phyloP scores from a whole-genome alignment of 2,113 vertebrate genomes.

The Gnathonemus longibarbis region DNA sequence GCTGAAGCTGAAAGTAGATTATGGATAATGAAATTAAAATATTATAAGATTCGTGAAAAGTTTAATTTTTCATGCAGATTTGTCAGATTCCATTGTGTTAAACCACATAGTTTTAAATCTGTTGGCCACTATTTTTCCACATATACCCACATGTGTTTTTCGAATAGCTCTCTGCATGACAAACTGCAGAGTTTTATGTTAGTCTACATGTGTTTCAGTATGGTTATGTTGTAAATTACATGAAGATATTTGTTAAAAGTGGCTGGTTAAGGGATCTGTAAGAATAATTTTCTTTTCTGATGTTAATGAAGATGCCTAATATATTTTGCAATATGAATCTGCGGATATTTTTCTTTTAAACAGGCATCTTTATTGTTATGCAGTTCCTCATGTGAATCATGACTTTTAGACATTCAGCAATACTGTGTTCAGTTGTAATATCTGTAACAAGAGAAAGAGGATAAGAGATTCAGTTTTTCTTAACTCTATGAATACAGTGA shows the following conservation, averaged over 20 bases:
- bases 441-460: background rate
- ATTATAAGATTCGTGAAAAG: background rate
- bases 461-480: background rate
- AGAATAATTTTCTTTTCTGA: constrained; percentile 34
- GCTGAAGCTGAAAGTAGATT: background rate
- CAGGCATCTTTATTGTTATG: background rate
- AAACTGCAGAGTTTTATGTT: constrained; percentile 60
- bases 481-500: background rate
- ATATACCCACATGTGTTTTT: constrained; percentile 55
- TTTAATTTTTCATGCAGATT: background rate
- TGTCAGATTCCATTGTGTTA: background rate
- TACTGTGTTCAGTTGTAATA: background rate
- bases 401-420: background rate
- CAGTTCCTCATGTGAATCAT: background rate
- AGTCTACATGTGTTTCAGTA: constrained; percentile 72
- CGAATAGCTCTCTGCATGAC: constrained; percentile 56
- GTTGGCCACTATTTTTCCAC: constrained; percentile 28
- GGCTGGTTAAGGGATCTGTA: constrained; percentile 63
- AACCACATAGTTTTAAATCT: background rate
- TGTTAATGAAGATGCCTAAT: background rate
- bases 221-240: constrained; percentile 73
- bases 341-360: background rate
- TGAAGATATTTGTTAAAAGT: constrained; percentile 74
- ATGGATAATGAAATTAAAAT: background rate
- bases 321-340: background rate